These are phyloP conservation scores for Meganola albula DNA, from an alignment of 2,888 invertebrate genomes.

Conservation along the genomic window DNA sequence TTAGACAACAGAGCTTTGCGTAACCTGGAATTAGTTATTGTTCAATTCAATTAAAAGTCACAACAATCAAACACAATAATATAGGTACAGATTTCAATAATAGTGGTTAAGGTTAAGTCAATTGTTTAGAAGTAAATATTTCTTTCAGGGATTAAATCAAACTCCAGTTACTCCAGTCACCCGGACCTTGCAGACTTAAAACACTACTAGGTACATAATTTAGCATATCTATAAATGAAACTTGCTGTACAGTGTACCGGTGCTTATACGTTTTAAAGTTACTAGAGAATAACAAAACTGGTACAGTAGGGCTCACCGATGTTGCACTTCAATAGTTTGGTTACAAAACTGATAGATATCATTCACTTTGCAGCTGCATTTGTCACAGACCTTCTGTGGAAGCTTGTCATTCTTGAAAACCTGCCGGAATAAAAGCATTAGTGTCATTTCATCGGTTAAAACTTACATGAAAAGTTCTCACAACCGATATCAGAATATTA, in stretches of 20 bases:
- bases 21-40: conserved; percentile 47
- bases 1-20: conserved; percentile 31
- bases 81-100: too few relatives aligned
- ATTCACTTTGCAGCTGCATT: conserved; percentile 83
- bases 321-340: conserved; percentile 81
- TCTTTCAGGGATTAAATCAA: too few relatives aligned
- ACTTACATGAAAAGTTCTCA: conserved; percentile 21
- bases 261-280: conserved; percentile 9
- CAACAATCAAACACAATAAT: too few relatives aligned
- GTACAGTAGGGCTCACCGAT: too few relatives aligned
- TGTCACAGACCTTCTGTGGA: conserved; percentile 84
- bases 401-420: conserved; percentile 81
- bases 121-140: too few relatives aligned
- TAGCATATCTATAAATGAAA: too few relatives aligned
- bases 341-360: conserved; percentile 85
- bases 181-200: too few relatives aligned
- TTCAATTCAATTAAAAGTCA: too few relatives aligned
- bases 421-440: conserved; percentile 53
- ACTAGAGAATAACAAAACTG: conserved; percentile 21
- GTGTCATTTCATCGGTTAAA: conserved; percentile 27
- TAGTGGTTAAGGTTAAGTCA: too few relatives aligned
- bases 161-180: too few relatives aligned
- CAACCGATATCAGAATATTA: conserved; percentile 40
- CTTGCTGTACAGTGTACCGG: conserved; percentile 14
- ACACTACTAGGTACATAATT: too few relatives aligned